A percentile compares a stretch with the other conserved stretches of the same genome.
These are phyloP conservation scores for Andinoacara biseriatus DNA, from an alignment of 2,113 vertebrate species.

Conservation along the genomic window DNA sequence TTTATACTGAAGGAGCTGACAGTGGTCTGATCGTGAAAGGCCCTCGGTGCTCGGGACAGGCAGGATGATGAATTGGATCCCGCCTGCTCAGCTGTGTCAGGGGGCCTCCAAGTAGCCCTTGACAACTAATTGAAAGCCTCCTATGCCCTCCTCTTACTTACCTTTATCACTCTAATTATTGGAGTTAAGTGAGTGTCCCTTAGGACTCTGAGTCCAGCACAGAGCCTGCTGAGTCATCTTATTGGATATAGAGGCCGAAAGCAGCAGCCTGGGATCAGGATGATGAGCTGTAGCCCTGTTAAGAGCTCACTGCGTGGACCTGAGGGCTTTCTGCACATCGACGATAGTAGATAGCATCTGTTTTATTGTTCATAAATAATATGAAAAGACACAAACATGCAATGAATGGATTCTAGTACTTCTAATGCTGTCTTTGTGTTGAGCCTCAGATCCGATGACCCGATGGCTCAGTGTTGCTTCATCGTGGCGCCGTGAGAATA, in stretches of 20 bases:
- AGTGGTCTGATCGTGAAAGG: constrained; percentile 85
- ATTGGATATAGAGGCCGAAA: constrained; percentile 76
- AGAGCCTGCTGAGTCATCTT: constrained; percentile 75
- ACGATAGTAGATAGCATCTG: neutral
- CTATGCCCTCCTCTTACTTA: constrained; percentile 41
- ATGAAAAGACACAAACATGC: neutral
- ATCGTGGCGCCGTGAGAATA: neutral
- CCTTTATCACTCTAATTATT: constrained; percentile 71
- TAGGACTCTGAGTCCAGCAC: constrained; percentile 63
- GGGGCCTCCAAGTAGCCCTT: constrained; percentile 82
- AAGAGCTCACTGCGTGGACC: neutral
- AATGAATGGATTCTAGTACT: neutral
- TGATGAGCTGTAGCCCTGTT: neutral
- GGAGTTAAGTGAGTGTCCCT: constrained; percentile 59
- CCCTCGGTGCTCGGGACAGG: constrained; percentile 81
- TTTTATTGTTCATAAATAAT: neutral
- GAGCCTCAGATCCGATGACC: neutral
- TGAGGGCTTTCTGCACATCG: neutral
- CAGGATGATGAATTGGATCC: constrained; percentile 89
- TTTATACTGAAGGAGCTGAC: constrained; percentile 36
- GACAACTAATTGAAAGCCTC: constrained; percentile 86
- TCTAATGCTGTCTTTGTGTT: neutral
- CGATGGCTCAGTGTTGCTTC: neutral
- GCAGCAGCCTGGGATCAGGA: neutral
- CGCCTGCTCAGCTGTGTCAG: constrained; percentile 82